Percentiles rank a stretch among this genome's conserved stretches.
Conservation (phyloP, 1,140 invertebrate species). For the Dendroctonus ponderosae region DNA sequence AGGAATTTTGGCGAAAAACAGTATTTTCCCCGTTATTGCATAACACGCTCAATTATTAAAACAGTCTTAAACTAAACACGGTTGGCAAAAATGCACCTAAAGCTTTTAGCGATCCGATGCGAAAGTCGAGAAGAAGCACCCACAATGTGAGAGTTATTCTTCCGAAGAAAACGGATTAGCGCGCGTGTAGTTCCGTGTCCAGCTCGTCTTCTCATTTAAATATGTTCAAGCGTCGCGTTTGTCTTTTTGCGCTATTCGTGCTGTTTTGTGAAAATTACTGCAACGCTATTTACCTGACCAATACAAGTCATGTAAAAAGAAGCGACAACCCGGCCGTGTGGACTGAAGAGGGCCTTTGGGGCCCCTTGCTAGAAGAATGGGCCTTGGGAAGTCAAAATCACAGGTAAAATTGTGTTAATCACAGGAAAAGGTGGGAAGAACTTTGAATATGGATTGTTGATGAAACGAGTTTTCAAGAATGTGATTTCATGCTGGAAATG, state of each 20-base stretch:
- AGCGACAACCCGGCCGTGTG: conserved; percentile 22
- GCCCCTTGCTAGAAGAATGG: conserved; percentile 47
- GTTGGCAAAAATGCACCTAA: too few relatives aligned
- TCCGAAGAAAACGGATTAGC: neutral
- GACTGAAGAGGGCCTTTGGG: conserved; percentile 43
- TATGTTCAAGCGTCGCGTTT: too few relatives aligned
- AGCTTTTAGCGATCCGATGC: too few relatives aligned
- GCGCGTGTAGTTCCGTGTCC: neutral
- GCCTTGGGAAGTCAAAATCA: conserved; percentile 36
- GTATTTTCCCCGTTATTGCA: too few relatives aligned
- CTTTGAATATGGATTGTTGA: neutral
- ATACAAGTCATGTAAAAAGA: conserved; percentile 16
- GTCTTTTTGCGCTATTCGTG: neutral
- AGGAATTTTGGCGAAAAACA: too few relatives aligned
- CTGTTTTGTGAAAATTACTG: conserved; percentile 18
- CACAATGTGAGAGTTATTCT: neutral
- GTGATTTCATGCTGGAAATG: too few relatives aligned
- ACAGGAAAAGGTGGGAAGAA: too few relatives aligned
- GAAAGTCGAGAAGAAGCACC: neutral
- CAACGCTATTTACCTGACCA: conserved; percentile 24
- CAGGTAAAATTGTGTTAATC: conserved; percentile 36
- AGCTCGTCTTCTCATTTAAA: neutral
- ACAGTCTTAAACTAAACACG: too few relatives aligned
- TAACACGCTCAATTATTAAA: too few relatives aligned
- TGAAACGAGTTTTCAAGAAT: conserved; percentile 4